Conservation (phyloP, 2,888 invertebrate species). For the Frankliniella fusca region DNA sequence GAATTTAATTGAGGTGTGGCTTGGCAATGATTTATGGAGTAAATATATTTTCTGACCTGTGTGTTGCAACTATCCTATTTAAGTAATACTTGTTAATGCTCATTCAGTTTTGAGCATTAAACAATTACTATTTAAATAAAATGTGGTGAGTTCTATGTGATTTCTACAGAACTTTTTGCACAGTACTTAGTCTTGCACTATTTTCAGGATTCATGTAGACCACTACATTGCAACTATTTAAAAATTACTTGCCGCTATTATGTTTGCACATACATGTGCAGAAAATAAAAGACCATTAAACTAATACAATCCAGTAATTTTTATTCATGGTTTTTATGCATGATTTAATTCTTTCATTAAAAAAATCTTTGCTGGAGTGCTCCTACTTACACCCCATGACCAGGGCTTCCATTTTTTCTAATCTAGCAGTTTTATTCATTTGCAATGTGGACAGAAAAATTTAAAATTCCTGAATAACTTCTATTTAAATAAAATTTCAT, state of each 20-base stretch:
- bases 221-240: background rate
- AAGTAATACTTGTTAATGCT: too few species aligned
- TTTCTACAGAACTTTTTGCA: background rate
- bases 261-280: too few species aligned
- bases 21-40: background rate
- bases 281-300: background rate
- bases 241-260: too few species aligned
- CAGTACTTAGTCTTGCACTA: background rate
- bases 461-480: background rate
- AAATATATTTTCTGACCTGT: too few species aligned
- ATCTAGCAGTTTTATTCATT: background rate
- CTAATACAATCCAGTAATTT: background rate
- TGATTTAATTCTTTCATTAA: constrained; percentile 8
- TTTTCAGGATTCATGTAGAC: background rate
- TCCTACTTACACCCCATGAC: constrained; percentile 24
- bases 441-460: background rate
- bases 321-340: background rate
- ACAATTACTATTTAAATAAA: background rate
- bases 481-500: background rate
- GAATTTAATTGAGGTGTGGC: constrained; percentile 19
- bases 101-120: background rate
- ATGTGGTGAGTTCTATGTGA: constrained; percentile 6
- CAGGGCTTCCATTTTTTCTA: constrained; percentile 18
- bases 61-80: too few species aligned
- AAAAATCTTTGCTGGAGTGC: constrained; percentile 16